phyloP scores from a whole-genome alignment of 2,113 vertebrate genomes.

The Crotalus tigris region DNA sequence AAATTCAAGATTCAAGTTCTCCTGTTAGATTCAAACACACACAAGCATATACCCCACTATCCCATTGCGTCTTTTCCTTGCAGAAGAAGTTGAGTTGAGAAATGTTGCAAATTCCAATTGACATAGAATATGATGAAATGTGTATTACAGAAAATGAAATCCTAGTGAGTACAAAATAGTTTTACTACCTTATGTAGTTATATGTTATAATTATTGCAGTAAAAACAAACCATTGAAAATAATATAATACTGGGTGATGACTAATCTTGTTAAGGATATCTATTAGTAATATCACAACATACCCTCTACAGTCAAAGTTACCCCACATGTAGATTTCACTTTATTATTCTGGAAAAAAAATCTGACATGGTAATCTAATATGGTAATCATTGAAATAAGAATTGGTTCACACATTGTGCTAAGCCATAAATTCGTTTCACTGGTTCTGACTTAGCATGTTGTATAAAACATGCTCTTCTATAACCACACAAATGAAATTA shows the following conservation, averaged over 20 bases:
- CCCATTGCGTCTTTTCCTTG: neutral
- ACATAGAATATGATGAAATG: neutral
- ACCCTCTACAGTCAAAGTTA: neutral
- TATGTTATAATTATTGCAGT: neutral
- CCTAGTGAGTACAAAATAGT: neutral
- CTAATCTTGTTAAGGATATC: neutral
- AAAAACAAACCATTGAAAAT: neutral
- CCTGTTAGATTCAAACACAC: neutral
- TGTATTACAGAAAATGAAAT: neutral
- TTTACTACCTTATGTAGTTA: neutral
- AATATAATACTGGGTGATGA: neutral
- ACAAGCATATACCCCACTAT: neutral
- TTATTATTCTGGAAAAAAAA: neutral
- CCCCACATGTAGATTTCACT: neutral
- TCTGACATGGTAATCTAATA: neutral
- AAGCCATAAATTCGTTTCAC: neutral
- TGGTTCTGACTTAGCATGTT: neutral
- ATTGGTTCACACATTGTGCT: neutral
- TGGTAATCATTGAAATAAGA: neutral
- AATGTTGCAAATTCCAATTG: neutral
- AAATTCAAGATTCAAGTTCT: neutral
- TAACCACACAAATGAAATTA: neutral
- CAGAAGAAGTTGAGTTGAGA: neutral
- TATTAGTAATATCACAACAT: neutral
- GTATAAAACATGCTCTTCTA: neutral